Evolutionary conservation across 2,797 vertebrate genomes (phyloP).

Genomic region (Anas bahamensis): DNA sequence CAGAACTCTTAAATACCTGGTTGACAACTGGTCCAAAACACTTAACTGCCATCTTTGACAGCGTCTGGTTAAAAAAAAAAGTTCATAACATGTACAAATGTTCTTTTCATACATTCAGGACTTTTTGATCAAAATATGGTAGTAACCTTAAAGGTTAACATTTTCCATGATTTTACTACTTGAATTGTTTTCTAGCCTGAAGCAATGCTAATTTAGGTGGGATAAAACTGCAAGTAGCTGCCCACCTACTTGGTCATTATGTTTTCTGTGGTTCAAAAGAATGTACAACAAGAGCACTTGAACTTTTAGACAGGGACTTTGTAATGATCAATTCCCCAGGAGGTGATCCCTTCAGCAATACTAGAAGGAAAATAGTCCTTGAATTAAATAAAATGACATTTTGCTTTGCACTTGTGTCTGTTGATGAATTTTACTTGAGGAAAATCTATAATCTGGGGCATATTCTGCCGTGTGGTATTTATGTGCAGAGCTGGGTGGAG

Average conservation of each 20-base stretch:
- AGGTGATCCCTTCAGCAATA: slow-evolving; percentile 77
- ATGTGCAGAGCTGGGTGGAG: background rate
- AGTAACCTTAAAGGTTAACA: slow-evolving; percentile 74
- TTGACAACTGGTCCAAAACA: slow-evolving; percentile 71
- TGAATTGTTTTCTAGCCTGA: slow-evolving; percentile 74
- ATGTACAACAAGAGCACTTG: slow-evolving; percentile 80
- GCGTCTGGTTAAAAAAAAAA: slow-evolving; percentile 62
- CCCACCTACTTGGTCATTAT: slow-evolving; percentile 73
- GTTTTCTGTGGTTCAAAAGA: slow-evolving; percentile 76
- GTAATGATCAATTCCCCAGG: slow-evolving; percentile 72
- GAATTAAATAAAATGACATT: slow-evolving; percentile 77
- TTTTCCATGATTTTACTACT: slow-evolving; percentile 67
- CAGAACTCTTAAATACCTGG: slow-evolving; percentile 35
- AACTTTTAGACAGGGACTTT: slow-evolving; percentile 76
- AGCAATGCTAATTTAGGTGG: slow-evolving; percentile 66
- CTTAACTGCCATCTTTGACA: slow-evolving; percentile 50
- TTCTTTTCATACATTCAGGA: slow-evolving; percentile 65
- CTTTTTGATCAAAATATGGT: slow-evolving; percentile 73
- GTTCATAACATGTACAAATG: slow-evolving; percentile 58
- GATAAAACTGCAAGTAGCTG: slow-evolving; percentile 66
- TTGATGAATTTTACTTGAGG: background rate
- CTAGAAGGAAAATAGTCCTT: slow-evolving; percentile 75
- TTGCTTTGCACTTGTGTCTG: slow-evolving; percentile 71
- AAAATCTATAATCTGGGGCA: background rate
- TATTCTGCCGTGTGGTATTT: background rate